Base-by-base conservation (phyloP, 2,113 vertebrate species). In the Syngnathus floridae region DNA sequence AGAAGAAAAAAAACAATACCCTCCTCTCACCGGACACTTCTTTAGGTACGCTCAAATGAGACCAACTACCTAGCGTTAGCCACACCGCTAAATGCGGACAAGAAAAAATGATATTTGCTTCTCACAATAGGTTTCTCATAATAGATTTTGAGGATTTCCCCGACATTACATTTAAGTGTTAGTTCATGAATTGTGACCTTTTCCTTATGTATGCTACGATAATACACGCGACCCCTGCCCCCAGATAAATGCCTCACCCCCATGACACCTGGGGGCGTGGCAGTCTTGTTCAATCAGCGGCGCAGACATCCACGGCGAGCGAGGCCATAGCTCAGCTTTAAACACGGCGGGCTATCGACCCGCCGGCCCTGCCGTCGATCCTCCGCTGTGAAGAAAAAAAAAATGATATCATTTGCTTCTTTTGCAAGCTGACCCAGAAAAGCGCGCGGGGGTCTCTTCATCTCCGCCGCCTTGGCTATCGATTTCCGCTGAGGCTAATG, bases 401-500 rank as follows among this genome's bases (percentile, higher is more conserved):
- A 61, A 61, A 86, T 86, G 84, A 88, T 83, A 87, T 87, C 78
- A 87, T 84, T 61, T 61, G 59, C 59, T 78, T 72, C 79, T 77
- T 35, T 85, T 71, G 84, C 84, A 87, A 87, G 76, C 79, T 83
- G 87, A 88, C 85, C 85, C 80, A 58, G 71, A 84, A 88, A 86
- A 79, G 77, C 82, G 76, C 79, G 75, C 73, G 75, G 72, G 82
- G 82, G 81, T 81, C 84, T 83, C 82, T 88, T 84, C 76, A 81
- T 88, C 87, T 86, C 78, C 82, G 79, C 84, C 82, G 69, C 62
- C 80, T 69, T 73, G 75, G 82, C 77, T 87, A 88, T 88, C 72
- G 85, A 61, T 61, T 61, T 61, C 59, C 40, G 40, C 83, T 84
- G 84, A 82, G 83, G 82, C 73, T 87, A 88, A 88, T 88, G 84